Base-by-base conservation (phyloP, 2,888 invertebrate genomes). In the Metalampra italica region DNA sequence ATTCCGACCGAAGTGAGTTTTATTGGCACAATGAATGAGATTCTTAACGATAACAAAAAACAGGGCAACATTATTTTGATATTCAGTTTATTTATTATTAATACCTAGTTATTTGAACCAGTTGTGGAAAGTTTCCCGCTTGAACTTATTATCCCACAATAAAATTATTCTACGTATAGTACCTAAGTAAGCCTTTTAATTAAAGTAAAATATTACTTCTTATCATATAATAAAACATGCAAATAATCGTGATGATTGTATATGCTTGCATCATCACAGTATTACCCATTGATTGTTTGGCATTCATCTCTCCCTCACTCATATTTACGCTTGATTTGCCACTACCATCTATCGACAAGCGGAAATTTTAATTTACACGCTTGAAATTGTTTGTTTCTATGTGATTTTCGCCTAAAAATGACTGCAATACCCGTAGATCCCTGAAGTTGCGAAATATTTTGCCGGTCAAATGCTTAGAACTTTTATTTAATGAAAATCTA, bases 351-450 rank as follows among this genome's bases (percentile, higher is more conserved):
- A n/a, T 79, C 78, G 73, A 65, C 71, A 71, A 82, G 79, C 86
- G 87, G 88, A 87, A 82, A 89, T 87, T 86, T 88, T 86, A 86
- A 87, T 89, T 88, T 89, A 85, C 84, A 82, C 82, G 74, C 75
- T 72, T 68, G 68, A 81, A 78, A 82, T 79, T 83, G 78, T 86
- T 83, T 85, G 82, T 86, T 87, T 87, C 87, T 86, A 76, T 81
- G 65, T 71, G 71, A 74, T 74, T 87, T 84, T 82, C 83, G 69
- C 69, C 55, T 53, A 53, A 68, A 68, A 80, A 82, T 80, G 78
- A 82, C 75, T 67, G 63, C 68, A 57, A 54, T 61, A 73, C 68
- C 64, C 68, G 70, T 70, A 65, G 71, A 73, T 75, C 65, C 71
- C 78, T 82, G 84, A 85, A 83, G 78, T 79, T 71, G 71, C 76